These are phyloP conservation scores for Mastigias papua DNA, from an alignment of 30 jellyfish, hydroid and myxozoan genomes.

Conservation along the genomic window DNA sequence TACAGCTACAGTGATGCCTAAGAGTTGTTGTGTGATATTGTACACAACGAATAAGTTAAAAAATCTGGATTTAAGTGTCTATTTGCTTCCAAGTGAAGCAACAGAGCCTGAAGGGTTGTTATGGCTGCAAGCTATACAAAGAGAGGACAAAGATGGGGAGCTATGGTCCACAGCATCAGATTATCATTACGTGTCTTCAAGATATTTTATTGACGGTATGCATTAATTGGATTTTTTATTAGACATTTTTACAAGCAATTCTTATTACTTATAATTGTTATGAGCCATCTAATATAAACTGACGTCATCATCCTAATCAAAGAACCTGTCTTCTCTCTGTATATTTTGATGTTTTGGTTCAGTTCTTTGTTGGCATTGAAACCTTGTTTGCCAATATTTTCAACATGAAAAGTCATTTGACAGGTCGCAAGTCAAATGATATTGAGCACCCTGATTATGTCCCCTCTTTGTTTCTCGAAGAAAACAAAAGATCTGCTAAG, in stretches of 20 bases:
- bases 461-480: not conserved
- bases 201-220: not conserved
- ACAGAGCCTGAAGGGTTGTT: constrained; percentile 24
- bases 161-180: not conserved
- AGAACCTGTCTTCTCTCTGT: no score
- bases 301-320: no score
- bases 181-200: not conserved
- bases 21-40: no score
- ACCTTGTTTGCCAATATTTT: no score
- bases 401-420: no score
- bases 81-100: constrained; percentile 45
- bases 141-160: constrained; percentile 9
- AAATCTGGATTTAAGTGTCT: not conserved
- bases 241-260: not conserved
- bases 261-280: no score
- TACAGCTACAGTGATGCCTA: no score
- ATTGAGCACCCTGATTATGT: not conserved
- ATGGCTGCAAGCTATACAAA: constrained; percentile 40
- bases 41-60: not conserved
- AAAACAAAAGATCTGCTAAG: not conserved
- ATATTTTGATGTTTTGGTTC: no score
- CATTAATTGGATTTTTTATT: not conserved
- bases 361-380: no score
- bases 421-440: no score
- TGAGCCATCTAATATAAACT: no score